These are phyloP conservation scores for Macquaria ambigua DNA, from an alignment of 2,113 vertebrate species.

Conservation along the genomic window DNA sequence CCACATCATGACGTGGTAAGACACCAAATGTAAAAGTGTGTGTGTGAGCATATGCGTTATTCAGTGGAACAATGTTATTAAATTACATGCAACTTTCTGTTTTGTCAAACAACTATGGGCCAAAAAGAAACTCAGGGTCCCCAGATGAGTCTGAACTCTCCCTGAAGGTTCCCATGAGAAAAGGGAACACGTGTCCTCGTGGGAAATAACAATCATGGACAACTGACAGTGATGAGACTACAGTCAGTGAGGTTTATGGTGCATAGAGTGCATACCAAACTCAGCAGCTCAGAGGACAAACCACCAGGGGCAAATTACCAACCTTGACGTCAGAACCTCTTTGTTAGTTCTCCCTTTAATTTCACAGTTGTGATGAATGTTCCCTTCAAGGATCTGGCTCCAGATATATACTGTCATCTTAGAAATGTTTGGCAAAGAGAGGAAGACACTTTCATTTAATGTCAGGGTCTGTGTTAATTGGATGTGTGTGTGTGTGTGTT, in stretches of 20 bases:
- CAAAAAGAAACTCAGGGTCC: not conserved
- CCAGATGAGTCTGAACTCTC: conserved; percentile 10
- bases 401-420: not conserved
- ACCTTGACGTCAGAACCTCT: conserved; percentile 30
- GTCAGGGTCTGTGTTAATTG: not conserved
- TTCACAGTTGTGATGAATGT: conserved; percentile 8
- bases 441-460: not conserved
- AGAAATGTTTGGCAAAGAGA: conserved; percentile 23
- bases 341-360: not conserved
- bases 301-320: not conserved
- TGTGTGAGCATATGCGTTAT: not conserved
- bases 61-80: not conserved
- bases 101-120: not conserved
- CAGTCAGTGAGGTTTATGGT: conserved; percentile 32
- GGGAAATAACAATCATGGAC: conserved; percentile 8
- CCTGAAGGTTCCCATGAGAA: conserved; percentile 7
- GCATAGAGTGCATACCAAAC: not conserved
- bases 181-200: not conserved
- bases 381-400: conserved; percentile 8
- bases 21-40: not conserved
- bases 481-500: not conserved
- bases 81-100: not conserved
- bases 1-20: conserved; percentile 91
- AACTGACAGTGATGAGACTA: not conserved
- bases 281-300: conserved; percentile 19